These are phyloP conservation scores for Allobates femoralis DNA, from an alignment of 2,797 vertebrate species.

Conservation along the genomic window DNA sequence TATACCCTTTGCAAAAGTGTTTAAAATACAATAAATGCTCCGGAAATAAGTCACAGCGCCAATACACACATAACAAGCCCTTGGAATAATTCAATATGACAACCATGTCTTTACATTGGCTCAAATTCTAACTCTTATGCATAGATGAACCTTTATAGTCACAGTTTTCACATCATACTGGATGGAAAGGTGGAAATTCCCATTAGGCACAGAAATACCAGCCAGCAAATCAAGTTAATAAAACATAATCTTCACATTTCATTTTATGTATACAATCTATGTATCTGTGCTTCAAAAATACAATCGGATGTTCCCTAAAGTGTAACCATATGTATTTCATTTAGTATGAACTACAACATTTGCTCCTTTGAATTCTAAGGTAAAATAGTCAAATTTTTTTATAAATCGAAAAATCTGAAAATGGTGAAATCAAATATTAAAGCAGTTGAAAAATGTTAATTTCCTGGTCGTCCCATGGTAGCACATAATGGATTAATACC, in stretches of 20 bases:
- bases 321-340: conserved; percentile 30
- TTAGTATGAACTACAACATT: background rate
- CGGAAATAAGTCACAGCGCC: conserved; percentile 35
- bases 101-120: conserved; percentile 54
- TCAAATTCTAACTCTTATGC: conserved; percentile 18
- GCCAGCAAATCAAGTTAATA: conserved; percentile 43
- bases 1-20: conserved; percentile 48
- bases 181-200: conserved; percentile 16
- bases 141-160: conserved; percentile 41
- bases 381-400: background rate
- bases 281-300: conserved; percentile 22
- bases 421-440: background rate
- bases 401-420: background rate
- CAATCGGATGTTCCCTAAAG: conserved; percentile 25
- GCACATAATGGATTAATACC: background rate
- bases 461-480: no score
- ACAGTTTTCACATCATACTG: conserved; percentile 33
- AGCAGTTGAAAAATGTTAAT: background rate
- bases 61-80: conserved; percentile 41
- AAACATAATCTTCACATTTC: conserved; percentile 33
- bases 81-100: conserved; percentile 55
- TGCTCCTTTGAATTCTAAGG: background rate
- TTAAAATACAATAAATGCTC: conserved; percentile 48
- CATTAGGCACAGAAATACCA: conserved; percentile 21
- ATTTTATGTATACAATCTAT: conserved; percentile 2